These are phyloP conservation scores for Drosophila kohkoa DNA, from an alignment of 1,140 invertebrate genomes.

Conservation along the genomic window DNA sequence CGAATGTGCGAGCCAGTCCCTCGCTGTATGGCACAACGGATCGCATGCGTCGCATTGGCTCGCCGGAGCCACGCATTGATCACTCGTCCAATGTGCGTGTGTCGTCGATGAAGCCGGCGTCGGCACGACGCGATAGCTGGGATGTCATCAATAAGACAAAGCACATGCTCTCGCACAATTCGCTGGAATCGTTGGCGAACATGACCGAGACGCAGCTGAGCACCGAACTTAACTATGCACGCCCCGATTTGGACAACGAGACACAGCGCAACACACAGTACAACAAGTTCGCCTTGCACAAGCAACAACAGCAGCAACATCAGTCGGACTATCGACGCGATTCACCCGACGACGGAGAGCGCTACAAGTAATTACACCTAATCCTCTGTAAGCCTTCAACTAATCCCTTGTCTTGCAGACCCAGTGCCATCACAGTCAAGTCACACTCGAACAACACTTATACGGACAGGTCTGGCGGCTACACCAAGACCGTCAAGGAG, in stretches of 20 bases:
- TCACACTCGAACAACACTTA: constrained; percentile 83
- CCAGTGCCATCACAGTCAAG: constrained; percentile 84
- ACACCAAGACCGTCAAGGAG: constrained; percentile 82
- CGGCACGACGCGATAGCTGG: constrained; percentile 90
- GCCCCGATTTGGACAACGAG: constrained; percentile 86
- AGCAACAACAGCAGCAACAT: constrained; percentile 65
- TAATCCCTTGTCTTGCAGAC: constrained; percentile 52
- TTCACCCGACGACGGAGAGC: constrained; percentile 76
- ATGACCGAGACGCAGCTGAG: constrained; percentile 87
- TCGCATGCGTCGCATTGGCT: constrained; percentile 80
- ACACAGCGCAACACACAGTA: constrained; percentile 87
- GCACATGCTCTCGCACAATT: constrained; percentile 89
- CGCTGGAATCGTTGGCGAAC: constrained; percentile 89
- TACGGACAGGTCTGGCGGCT: constrained; percentile 77
- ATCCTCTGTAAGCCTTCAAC: neutral
- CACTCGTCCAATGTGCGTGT: constrained; percentile 90
- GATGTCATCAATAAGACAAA: constrained; percentile 92
- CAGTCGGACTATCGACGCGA: constrained; percentile 63
- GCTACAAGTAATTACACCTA: constrained; percentile 62
- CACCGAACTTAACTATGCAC: constrained; percentile 84
- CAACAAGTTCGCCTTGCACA: constrained; percentile 86
- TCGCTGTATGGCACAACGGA: constrained; percentile 73
- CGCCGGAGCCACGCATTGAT: constrained; percentile 87
- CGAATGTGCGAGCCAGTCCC: constrained; percentile 78
- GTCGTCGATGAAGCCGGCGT: constrained; percentile 88